Base-by-base conservation (phyloP, 2,797 vertebrate species). In the Nyctalus aviator region DNA sequence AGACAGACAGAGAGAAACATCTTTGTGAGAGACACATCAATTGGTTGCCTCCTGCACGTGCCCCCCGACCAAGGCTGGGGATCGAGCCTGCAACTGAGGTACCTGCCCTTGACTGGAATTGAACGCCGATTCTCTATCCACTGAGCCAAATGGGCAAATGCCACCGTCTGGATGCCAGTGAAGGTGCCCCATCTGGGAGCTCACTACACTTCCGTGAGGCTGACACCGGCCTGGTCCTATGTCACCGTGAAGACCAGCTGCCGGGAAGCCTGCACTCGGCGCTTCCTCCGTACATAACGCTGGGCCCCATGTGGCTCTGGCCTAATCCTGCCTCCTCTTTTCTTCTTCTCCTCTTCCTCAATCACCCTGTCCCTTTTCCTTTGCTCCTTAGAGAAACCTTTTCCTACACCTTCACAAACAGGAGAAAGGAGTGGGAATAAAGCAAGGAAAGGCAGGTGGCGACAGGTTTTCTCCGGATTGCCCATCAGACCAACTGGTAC, bases 191-290 rank as follows among this genome's bases (percentile, higher is more conserved):
- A 23, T 12, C 0, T 4, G 0, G 21, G 44, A 44, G 44, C 44
- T 44, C 10, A 44, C 44, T 44, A 44, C 44, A 44, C 44, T 44
- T 44, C 44, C 44, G 10, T 44, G 30, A 71, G 41, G 0, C 14
- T 5, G 68, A 35, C 44, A 3, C 0, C 20, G 68, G 76, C 66
- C 66, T 7, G 46, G 6, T n/a, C n/a, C 68, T n/a, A 25, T 0
- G 79, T 68, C 59, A 44, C 48, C n/a, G 32, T 50, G 8, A 44
- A 44, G 27, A 4, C 48, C 48, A 6, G 27, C 46, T 23, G 57
- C 83, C 12, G 5, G 17, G 69, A 64, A 4, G 35, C 17, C 35
- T 55, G 2, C 10, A 6, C 30, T 3, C 0, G 0, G 0, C 4
- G 30, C 64, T 46, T 59, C 88, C 55, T 20, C 48, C 48, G 62